Percentiles rank a stretch among this genome's conserved stretches.
These are phyloP conservation scores for Tillus elongatus DNA, from an alignment of 2,888 invertebrate species.

Conservation along the genomic window DNA sequence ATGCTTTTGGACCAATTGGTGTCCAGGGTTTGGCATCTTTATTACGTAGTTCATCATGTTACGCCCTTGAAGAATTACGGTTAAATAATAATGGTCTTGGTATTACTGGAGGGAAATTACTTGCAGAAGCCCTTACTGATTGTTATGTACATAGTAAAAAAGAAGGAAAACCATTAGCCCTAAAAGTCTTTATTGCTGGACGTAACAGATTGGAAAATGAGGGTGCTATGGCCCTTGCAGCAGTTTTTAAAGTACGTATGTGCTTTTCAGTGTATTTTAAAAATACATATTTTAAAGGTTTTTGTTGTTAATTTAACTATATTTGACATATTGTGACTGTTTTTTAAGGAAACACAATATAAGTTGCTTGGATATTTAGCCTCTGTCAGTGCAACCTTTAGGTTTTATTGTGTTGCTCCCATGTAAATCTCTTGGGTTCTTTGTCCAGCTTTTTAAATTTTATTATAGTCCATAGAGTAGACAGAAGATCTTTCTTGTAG, in stretches of 20 bases:
- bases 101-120: conserved; percentile 74
- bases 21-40: conserved; percentile 78
- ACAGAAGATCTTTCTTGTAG: too few species aligned
- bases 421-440: too few species aligned
- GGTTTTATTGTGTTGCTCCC: too few species aligned
- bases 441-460: too few species aligned
- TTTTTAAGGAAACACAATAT: too few species aligned
- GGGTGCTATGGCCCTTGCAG: conserved; percentile 76
- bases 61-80: conserved; percentile 68
- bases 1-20: conserved; percentile 94
- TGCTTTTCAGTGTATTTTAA: conserved; percentile 3
- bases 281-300: too few species aligned
- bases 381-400: too few species aligned
- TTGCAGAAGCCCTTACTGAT: conserved; percentile 66
- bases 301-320: too few species aligned
- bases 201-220: conserved; percentile 91
- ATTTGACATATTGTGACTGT: too few species aligned
- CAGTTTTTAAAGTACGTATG: conserved; percentile 62
- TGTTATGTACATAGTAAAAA: conserved; percentile 57
- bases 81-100: conserved; percentile 95
- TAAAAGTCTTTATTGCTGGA: conserved; percentile 84
- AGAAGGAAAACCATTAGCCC: conserved; percentile 58
- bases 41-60: conserved; percentile 75
- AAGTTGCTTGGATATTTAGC: too few species aligned
- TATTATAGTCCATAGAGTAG: too few species aligned